A percentile compares a stretch with the other conserved stretches of the same genome.
These are phyloP conservation scores for Danaus plexippus DNA, from an alignment of 1,140 invertebrate genomes.

Conservation along the genomic window DNA sequence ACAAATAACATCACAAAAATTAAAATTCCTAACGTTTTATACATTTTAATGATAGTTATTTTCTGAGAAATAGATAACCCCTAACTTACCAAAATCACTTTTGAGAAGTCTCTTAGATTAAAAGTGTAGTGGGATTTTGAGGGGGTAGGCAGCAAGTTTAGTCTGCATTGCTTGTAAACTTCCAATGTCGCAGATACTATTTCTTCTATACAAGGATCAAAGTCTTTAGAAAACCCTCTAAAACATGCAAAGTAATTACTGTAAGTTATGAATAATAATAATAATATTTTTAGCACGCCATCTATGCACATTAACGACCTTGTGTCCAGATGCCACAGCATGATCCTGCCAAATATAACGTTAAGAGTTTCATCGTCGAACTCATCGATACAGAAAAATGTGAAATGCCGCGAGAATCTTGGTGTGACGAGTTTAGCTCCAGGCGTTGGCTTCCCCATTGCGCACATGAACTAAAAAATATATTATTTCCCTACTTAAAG, in stretches of 20 bases:
- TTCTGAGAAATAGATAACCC: not conserved
- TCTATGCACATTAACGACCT: conserved; percentile 66
- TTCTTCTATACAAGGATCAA: conserved; percentile 93
- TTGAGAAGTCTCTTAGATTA: conserved; percentile 94
- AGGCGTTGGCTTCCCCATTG: conserved; percentile 89
- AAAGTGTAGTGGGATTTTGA: conserved; percentile 95
- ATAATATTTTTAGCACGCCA: not conserved
- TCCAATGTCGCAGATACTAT: conserved; percentile 89
- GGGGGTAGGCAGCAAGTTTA: conserved; percentile 89
- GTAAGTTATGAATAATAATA: not conserved
- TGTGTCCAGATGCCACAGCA: conserved; percentile 95
- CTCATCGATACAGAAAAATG: conserved; percentile 90
- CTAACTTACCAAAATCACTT: conserved; percentile 85
- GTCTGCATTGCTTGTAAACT: conserved; percentile 88
- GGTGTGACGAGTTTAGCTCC: conserved; percentile 89
- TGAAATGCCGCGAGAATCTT: conserved; percentile 92
- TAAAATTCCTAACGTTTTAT: no score
- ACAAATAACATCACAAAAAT: not conserved
- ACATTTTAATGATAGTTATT: no score
- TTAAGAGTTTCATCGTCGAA: conserved; percentile 89
- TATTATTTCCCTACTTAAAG: conserved; percentile 1
- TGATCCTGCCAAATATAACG: conserved; percentile 91
- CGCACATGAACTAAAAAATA: conserved; percentile 79
- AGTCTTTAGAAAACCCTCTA: conserved; percentile 95
- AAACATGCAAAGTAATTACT: conserved; percentile 13